Conservation (phyloP, 2,888 invertebrate genomes). For the Pandemis cinnamomeana region DNA sequence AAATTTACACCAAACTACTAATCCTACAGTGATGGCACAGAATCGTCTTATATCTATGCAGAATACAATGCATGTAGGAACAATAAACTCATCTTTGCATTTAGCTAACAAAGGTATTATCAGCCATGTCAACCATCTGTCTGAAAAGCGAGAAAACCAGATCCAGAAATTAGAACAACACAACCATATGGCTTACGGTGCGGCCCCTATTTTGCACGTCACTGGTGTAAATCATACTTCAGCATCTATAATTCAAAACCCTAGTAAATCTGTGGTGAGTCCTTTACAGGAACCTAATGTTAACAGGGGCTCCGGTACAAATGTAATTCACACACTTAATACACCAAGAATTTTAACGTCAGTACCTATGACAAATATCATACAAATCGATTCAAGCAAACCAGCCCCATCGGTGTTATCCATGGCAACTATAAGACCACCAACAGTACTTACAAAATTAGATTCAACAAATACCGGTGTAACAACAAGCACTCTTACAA, state of each 20-base stretch:
- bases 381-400: slow-evolving; percentile 71
- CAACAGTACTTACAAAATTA: slow-evolving; percentile 68
- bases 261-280: slow-evolving; percentile 65
- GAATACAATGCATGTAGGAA: slow-evolving; percentile 69
- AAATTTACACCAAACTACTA: slow-evolving; percentile 66
- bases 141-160: slow-evolving; percentile 70
- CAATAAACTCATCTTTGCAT: slow-evolving; percentile 68
- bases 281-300: slow-evolving; percentile 64
- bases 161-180: slow-evolving; percentile 66
- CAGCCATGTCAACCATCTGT: slow-evolving; percentile 63
- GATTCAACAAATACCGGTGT: slow-evolving; percentile 61
- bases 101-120: slow-evolving; percentile 72
- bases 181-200: slow-evolving; percentile 61
- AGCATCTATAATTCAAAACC: slow-evolving; percentile 68
- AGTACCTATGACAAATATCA: slow-evolving; percentile 63
- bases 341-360: slow-evolving; percentile 70
- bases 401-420: slow-evolving; percentile 70
- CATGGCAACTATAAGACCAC: slow-evolving; percentile 68
- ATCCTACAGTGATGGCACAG: slow-evolving; percentile 75
- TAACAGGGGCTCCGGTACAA: slow-evolving; percentile 65
- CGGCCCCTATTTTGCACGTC: slow-evolving; percentile 72
- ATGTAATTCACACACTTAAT: slow-evolving; percentile 74
- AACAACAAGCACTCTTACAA: slow-evolving; percentile 65
- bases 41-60: slow-evolving; percentile 78
- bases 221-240: slow-evolving; percentile 64